phyloP scores from a whole-genome alignment of 2,888 invertebrate species.

The Zele albiditarsus region DNA sequence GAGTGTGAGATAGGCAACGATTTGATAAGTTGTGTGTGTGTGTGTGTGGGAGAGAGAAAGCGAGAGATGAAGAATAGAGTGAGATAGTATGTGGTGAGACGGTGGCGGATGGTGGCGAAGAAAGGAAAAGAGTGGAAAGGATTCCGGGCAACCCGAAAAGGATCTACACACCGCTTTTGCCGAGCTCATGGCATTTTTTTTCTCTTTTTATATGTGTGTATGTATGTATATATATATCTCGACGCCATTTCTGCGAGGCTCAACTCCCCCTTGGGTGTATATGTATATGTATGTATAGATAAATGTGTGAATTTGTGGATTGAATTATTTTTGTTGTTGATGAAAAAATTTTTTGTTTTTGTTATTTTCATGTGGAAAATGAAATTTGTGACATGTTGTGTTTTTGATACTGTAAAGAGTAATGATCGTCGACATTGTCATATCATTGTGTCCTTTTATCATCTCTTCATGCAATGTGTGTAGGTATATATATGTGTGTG shows the following conservation, averaged over 20 bases:
- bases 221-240: not conserved
- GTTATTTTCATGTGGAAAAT: not conserved
- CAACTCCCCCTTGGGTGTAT: slow-evolving; percentile 31
- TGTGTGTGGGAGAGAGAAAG: slow-evolving; percentile 26
- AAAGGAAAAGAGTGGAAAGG: slow-evolving; percentile 19
- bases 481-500: slow-evolving; percentile 7
- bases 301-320: slow-evolving; percentile 1
- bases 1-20: not conserved
- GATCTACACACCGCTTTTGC: slow-evolving; percentile 27
- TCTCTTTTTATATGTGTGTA: not conserved
- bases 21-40: not conserved
- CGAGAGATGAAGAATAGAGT: not conserved
- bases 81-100: slow-evolving; percentile 22
- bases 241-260: slow-evolving; percentile 49
- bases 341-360: not conserved
- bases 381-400: not conserved
- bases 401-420: not conserved
- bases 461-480: not conserved
- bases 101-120: slow-evolving; percentile 21
- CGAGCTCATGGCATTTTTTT: slow-evolving; percentile 30
- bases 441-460: not conserved
- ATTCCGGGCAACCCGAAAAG: slow-evolving; percentile 43
- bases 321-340: not conserved
- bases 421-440: not conserved
- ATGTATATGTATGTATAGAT: slow-evolving; percentile 20